Evolutionary conservation across 1,140 invertebrate genomes (phyloP).

Genomic region (Pomacea maculata): DNA sequence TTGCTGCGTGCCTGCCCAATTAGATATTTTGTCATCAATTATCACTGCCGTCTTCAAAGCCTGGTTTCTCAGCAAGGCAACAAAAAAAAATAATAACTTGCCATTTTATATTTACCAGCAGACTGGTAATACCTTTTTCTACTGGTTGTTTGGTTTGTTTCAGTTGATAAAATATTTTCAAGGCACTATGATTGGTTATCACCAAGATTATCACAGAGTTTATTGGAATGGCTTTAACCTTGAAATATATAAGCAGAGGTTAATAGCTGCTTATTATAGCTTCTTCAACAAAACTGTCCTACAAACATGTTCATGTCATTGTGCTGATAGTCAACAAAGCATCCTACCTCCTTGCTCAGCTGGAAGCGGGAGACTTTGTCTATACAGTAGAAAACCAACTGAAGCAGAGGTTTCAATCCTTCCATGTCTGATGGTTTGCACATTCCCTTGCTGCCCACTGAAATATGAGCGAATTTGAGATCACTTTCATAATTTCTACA

Average conservation of each 20-base stretch:
- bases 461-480: not conserved
- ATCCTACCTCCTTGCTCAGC: conserved; percentile 88
- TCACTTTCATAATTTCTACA: no score
- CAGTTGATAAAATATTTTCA: no score
- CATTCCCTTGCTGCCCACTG: conserved; percentile 64
- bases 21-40: not conserved
- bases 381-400: conserved; percentile 89
- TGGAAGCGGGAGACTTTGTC: conserved; percentile 90
- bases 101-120: no score
- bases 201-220: no score
- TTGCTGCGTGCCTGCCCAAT: conserved; percentile 79
- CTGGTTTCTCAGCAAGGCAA: not conserved
- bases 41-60: not conserved
- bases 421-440: conserved; percentile 72
- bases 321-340: not conserved
- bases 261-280: no score
- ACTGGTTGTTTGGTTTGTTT: no score
- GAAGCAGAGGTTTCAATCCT: conserved; percentile 80
- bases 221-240: no score
- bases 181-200: no score
- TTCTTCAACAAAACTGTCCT: not conserved
- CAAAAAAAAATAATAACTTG: no score
- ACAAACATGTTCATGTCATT: not conserved
- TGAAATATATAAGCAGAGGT: no score
- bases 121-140: no score